Conservation (phyloP, 2,888 invertebrate species). For the Automeris io region DNA sequence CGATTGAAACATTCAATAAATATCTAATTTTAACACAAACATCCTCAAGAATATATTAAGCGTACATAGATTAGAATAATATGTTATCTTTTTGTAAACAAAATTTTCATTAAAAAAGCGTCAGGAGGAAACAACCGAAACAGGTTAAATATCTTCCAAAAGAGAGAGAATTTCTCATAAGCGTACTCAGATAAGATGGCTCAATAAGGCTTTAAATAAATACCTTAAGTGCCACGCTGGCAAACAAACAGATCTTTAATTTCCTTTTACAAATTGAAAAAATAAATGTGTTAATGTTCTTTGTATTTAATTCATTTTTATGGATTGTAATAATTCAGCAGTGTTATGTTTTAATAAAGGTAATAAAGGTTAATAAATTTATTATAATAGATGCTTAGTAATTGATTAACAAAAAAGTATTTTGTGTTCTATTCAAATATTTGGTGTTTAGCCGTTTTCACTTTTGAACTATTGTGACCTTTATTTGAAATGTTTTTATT, state of each 20-base stretch:
- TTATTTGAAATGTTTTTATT: too few relatives aligned
- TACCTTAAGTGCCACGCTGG: slow-evolving; percentile 36
- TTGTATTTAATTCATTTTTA: slow-evolving; percentile 6
- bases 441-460: too few relatives aligned
- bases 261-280: slow-evolving; percentile 47
- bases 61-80: slow-evolving; percentile 4
- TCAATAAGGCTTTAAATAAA: slow-evolving; percentile 44
- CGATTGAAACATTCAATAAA: not conserved
- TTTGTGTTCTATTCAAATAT: too few relatives aligned
- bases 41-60: not conserved
- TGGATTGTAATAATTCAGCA: not conserved
- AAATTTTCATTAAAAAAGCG: slow-evolving; percentile 19
- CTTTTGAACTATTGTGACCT: too few relatives aligned
- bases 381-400: too few relatives aligned
- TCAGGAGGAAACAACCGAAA: slow-evolving; percentile 18
- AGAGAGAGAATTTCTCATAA: slow-evolving; percentile 28
- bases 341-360: slow-evolving; percentile 3
- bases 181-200: slow-evolving; percentile 30
- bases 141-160: slow-evolving; percentile 25
- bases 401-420: too few relatives aligned
- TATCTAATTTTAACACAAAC: not conserved
- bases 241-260: slow-evolving; percentile 43
- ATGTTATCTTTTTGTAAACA: slow-evolving; percentile 12
- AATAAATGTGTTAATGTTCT: slow-evolving; percentile 18
- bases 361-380: too few relatives aligned